Evolutionary conservation across 2,113 vertebrate genomes (phyloP).

Genomic region (Macquaria ambigua): DNA sequence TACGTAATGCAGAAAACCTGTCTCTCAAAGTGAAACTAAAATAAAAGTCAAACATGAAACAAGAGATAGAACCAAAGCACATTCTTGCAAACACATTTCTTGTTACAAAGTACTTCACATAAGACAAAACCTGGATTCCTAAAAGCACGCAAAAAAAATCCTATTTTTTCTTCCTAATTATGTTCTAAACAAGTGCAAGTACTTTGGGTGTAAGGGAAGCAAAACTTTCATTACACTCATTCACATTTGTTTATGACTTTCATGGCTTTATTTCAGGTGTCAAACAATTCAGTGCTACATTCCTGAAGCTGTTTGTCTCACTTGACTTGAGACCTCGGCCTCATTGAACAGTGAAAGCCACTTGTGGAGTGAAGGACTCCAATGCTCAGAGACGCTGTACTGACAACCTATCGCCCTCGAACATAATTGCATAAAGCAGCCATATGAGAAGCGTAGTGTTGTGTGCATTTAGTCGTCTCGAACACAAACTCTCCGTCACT

Average conservation of each 20-base stretch:
- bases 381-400: background rate
- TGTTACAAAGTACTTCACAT: background rate
- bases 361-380: slow-evolving; percentile 36
- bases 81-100: too few relatives aligned
- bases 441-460: background rate
- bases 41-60: background rate
- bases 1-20: background rate
- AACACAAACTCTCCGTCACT: background rate
- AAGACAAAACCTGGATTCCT: background rate
- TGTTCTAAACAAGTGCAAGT: background rate
- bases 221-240: background rate
- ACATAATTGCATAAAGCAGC: slow-evolving; percentile 6
- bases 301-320: slow-evolving; percentile 22
- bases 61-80: background rate
- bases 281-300: background rate
- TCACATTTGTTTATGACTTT: background rate
- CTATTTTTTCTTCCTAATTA: background rate
- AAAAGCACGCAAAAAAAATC: background rate
- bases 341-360: slow-evolving; percentile 4
- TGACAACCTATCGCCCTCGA: slow-evolving; percentile 22
- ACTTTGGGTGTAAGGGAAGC: background rate
- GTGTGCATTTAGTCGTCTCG: background rate
- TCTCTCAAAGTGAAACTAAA: background rate
- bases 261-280: slow-evolving; percentile 7
- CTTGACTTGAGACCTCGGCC: slow-evolving; percentile 11